Conservation (phyloP, 2,797 vertebrate species). For the Crenuchus spilurus region DNA sequence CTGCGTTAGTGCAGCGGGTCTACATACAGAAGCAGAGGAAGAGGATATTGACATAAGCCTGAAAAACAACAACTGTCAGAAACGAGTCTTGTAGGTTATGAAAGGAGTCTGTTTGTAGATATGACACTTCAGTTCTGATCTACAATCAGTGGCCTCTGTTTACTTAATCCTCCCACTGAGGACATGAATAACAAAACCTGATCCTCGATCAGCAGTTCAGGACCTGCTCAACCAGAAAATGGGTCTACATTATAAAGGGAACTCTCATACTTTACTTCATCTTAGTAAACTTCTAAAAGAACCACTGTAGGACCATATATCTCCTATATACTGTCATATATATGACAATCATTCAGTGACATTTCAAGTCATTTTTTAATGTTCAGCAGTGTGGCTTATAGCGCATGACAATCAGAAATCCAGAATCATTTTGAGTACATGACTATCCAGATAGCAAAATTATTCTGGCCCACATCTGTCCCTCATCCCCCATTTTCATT, state of each 20-base stretch:
- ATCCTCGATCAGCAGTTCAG: not conserved
- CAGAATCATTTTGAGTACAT: too few relatives aligned
- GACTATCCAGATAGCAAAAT: too few relatives aligned
- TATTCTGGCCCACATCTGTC: too few relatives aligned
- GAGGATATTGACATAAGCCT: conserved; percentile 7
- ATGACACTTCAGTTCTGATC: not conserved
- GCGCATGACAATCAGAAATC: too few relatives aligned
- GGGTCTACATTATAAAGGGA: not conserved
- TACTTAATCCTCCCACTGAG: not conserved
- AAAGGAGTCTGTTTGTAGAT: not conserved
- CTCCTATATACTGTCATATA: too few relatives aligned
- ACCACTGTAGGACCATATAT: too few relatives aligned
- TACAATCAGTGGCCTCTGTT: not conserved
- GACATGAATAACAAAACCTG: not conserved
- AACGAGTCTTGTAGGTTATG: not conserved
- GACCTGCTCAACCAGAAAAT: not conserved
- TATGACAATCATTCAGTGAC: too few relatives aligned
- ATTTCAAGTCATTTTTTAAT: too few relatives aligned
- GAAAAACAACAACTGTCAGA: not conserved
- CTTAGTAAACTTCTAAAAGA: too few relatives aligned
- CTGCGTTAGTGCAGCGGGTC: not conserved
- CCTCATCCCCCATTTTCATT: too few relatives aligned
- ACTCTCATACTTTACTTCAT: too few relatives aligned
- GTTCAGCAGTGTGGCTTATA: too few relatives aligned
- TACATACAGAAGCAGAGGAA: conserved; percentile 1